Conservation (phyloP, 2,888 invertebrate genomes). For the Trypoxylon attenuatum region DNA sequence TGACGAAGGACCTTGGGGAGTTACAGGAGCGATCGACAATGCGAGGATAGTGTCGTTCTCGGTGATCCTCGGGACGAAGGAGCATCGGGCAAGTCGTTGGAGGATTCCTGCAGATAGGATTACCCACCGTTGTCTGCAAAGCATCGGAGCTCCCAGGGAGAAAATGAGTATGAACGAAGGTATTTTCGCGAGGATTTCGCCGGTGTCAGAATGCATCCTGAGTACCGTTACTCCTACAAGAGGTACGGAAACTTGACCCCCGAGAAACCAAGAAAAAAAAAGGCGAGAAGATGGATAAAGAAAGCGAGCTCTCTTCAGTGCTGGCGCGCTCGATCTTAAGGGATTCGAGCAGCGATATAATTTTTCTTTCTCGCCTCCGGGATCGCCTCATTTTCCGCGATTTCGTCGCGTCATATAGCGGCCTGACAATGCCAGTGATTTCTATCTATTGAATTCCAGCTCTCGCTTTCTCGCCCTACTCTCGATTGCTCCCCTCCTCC, state of each 20-base stretch:
- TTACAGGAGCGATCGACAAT: conserved; percentile 50
- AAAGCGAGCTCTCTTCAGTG: background rate
- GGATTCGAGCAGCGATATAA: conserved; percentile 64
- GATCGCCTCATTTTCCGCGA: conserved; percentile 63
- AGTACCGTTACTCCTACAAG: conserved; percentile 18
- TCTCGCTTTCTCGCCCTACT: conserved; percentile 37
- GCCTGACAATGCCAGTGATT: conserved; percentile 69
- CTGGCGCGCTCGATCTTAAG: conserved; percentile 53
- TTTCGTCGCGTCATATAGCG: conserved; percentile 54
- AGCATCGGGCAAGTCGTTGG: background rate
- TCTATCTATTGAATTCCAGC: conserved; percentile 69
- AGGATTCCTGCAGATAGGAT: conserved; percentile 49
- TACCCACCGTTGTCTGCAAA: conserved; percentile 20
- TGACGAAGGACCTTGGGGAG: conserved; percentile 49
- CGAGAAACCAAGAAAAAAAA: conserved; percentile 7
- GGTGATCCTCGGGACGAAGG: background rate
- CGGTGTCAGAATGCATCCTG: conserved; percentile 47
- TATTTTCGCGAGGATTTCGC: conserved; percentile 53
- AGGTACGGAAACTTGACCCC: conserved; percentile 29
- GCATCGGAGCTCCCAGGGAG: conserved; percentile 21
- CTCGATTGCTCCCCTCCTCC: conserved; percentile 8
- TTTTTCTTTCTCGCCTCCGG: conserved; percentile 58
- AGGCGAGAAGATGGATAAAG: conserved; percentile 1
- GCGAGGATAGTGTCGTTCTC: conserved; percentile 30
- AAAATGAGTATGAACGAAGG: conserved; percentile 50